Evolutionary conservation across 2,113 vertebrate genomes (phyloP).

Genomic region (Lonchura striata): DNA sequence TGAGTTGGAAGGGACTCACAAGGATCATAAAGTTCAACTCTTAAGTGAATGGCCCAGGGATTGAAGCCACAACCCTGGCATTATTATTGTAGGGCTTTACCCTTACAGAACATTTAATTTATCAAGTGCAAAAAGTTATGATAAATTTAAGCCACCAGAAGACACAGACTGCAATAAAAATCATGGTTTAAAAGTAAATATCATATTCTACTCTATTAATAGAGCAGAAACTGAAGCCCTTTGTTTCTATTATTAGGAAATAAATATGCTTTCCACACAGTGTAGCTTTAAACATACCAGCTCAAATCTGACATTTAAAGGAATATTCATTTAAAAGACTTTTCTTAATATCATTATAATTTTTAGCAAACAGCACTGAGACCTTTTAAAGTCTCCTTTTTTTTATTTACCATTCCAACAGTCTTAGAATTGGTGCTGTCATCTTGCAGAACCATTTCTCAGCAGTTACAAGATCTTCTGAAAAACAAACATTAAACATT

Average conservation of each 20-base stretch:
- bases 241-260: not conserved
- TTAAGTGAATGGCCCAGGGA: not conserved
- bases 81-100: not conserved
- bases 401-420: conserved; percentile 49
- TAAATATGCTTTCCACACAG: not conserved
- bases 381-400: not conserved
- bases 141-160: not conserved
- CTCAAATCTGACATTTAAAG: not conserved
- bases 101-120: not conserved
- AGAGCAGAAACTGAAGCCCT: not conserved
- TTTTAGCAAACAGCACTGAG: not conserved
- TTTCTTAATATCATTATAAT: not conserved
- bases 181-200: not conserved
- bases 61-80: not conserved
- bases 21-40: not conserved
- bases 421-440: not conserved
- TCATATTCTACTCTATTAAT: not conserved
- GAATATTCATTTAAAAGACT: not conserved
- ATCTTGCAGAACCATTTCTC: conserved; percentile 28
- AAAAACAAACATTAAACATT: not conserved
- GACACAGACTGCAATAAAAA: not conserved
- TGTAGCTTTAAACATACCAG: not conserved
- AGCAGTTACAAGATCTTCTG: conserved; percentile 16
- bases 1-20: not conserved
- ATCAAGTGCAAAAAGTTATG: not conserved